A percentile compares a stretch with the other conserved stretches of the same genome.
Evolutionary conservation across 2,888 invertebrate genomes (phyloP).

Genomic region (Melanostoma mellinum): DNA sequence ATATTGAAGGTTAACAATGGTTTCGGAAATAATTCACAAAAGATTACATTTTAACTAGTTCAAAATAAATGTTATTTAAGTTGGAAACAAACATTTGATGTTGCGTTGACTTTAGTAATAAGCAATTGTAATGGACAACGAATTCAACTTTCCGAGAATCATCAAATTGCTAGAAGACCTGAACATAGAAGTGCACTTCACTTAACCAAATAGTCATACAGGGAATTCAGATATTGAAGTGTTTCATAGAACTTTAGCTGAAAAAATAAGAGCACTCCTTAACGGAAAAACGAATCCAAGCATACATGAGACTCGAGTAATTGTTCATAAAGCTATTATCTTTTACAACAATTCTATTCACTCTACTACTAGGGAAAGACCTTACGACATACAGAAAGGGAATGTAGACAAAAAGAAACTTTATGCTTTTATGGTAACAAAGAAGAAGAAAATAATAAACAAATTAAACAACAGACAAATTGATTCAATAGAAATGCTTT

Average conservation of each 20-base stretch:
- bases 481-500: too few relatives aligned
- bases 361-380: too few relatives aligned
- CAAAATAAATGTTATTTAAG: too few relatives aligned
- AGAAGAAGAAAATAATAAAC: background rate
- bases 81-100: too few relatives aligned
- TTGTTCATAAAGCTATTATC: background rate
- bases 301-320: background rate
- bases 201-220: background rate
- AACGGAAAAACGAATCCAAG: background rate
- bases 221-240: background rate
- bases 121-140: background rate
- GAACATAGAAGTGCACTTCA: background rate
- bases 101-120: too few relatives aligned
- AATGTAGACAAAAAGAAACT: too few relatives aligned
- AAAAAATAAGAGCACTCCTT: background rate
- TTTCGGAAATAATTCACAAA: too few relatives aligned
- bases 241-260: conserved; percentile 12
- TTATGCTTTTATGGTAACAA: too few relatives aligned
- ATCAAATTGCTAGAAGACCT: background rate
- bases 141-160: background rate
- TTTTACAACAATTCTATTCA: background rate
- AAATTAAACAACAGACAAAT: too few relatives aligned
- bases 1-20: too few relatives aligned
- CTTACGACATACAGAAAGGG: too few relatives aligned
- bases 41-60: too few relatives aligned